Evolutionary conservation across 2,797 vertebrate species (phyloP).

Genomic region (Scarus forsteni): DNA sequence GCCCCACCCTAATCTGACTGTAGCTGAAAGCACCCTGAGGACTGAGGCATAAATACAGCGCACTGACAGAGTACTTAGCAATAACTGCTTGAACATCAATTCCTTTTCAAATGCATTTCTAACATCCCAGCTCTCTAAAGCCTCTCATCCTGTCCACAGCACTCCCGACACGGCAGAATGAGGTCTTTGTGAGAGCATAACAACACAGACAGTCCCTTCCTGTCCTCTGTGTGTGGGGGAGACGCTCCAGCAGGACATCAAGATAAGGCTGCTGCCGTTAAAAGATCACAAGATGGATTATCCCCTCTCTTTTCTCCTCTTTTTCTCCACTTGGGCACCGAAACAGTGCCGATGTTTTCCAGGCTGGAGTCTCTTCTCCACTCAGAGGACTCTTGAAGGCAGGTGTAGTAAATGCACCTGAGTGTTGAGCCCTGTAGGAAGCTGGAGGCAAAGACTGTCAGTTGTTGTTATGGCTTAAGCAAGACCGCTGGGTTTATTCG

Average conservation of each 20-base stretch:
- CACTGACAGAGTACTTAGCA: slow-evolving; percentile 62
- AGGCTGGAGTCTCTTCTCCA: slow-evolving; percentile 52
- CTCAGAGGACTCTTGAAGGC: slow-evolving; percentile 56
- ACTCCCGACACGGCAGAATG: slow-evolving; percentile 52
- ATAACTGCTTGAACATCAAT: slow-evolving; percentile 74
- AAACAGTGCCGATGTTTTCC: slow-evolving; percentile 50
- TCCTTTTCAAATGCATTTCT: slow-evolving; percentile 71
- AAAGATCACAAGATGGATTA: slow-evolving; percentile 77
- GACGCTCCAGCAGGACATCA: slow-evolving; percentile 75
- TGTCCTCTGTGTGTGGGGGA: slow-evolving; percentile 64
- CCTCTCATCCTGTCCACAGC: slow-evolving; percentile 64
- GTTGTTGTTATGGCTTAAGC: slow-evolving; percentile 73
- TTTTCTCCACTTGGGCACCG: slow-evolving; percentile 23
- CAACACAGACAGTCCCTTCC: slow-evolving; percentile 71
- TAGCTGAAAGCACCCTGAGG: slow-evolving; percentile 57
- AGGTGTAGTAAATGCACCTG: slow-evolving; percentile 77
- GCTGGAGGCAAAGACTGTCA: slow-evolving; percentile 73
- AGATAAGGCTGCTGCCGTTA: slow-evolving; percentile 77
- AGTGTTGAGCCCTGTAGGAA: slow-evolving; percentile 71
- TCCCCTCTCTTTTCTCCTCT: slow-evolving; percentile 47
- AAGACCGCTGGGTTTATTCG: slow-evolving; percentile 61
- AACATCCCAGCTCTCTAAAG: slow-evolving; percentile 53
- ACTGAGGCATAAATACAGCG: slow-evolving; percentile 27
- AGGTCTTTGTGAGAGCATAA: slow-evolving; percentile 68
- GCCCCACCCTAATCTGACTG: slow-evolving; percentile 36